These are phyloP conservation scores for Spheniscus humboldti DNA, from an alignment of 2,797 vertebrate genomes.

Conservation along the genomic window DNA sequence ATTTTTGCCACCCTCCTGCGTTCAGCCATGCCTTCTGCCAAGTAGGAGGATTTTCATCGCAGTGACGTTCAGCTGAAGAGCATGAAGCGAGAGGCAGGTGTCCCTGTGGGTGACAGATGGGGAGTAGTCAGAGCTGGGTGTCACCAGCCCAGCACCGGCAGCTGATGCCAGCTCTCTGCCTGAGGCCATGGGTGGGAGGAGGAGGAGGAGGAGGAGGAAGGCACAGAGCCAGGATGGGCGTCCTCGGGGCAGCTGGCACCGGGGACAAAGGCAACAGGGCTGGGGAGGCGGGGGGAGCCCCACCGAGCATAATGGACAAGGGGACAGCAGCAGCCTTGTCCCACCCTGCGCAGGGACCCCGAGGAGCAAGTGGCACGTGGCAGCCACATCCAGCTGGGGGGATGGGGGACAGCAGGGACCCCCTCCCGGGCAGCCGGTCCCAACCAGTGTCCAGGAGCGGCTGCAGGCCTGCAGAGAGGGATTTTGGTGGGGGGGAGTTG, in stretches of 20 bases:
- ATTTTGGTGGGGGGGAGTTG: background rate
- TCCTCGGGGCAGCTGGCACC: constrained; percentile 8
- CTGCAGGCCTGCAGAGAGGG: background rate
- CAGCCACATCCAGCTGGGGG: background rate
- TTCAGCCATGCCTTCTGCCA: constrained; percentile 29
- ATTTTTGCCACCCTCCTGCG: constrained; percentile 36
- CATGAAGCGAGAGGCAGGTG: constrained; percentile 45
- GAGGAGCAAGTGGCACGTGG: background rate
- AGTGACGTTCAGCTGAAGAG: constrained; percentile 20
- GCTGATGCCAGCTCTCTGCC: constrained; percentile 50
- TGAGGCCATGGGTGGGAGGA: background rate
- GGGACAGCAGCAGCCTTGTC: constrained; percentile 17
- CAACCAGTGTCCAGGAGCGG: background rate
- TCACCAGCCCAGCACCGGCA: constrained; percentile 17
- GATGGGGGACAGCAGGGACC: background rate
- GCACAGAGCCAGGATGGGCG: background rate
- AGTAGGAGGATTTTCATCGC: constrained; percentile 39
- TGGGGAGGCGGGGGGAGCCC: background rate
- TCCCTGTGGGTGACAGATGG: constrained; percentile 61
- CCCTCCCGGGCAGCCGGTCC: background rate
- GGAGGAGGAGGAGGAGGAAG: background rate
- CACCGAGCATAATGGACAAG: constrained; percentile 41
- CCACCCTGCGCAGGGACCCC: background rate
- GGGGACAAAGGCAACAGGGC: background rate
- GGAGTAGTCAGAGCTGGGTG: constrained; percentile 26